Evolutionary conservation across 2,113 vertebrate species (phyloP), one percentile per base, ranked within the genome.

Genomic region (Butorides virescens): DNA sequence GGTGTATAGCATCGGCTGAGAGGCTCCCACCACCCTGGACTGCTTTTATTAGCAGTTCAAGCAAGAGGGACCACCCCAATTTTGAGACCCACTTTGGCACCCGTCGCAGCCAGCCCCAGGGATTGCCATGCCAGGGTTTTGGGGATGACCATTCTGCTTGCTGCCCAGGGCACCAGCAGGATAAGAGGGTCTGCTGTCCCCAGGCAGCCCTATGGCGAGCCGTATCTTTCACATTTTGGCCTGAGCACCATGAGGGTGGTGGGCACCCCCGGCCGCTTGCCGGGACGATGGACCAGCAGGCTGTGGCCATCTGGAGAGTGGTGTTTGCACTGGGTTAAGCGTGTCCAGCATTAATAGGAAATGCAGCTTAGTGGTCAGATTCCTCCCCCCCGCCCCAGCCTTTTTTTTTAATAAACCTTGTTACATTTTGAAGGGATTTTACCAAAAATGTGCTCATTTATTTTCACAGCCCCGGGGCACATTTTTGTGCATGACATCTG

Each of bases 401-500:
- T 21, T 7, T 18, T 49, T 61, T 93, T 91, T 93, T 93, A 97
- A 96, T 97, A 96, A 97, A 87, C 79, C 80, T 89, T 5, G 65
- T 96, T 95, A 83, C 71, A 94, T 97, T 97, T 97, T 75, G 84
- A 92, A 97, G 93, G 96, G 96, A 98, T 98, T 98, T 97, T 47
- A 95, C 66, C 39, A 98, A 95, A 97, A 97, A 97, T 96, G 95
- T 0, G 10, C 83, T 94, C 84, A 88, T 96, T 98, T 97, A 70
- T 97, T 97, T 97, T 96, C 91, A 81, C 82, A 94, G 93, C 92
- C 90, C 66, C 20, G 3, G 88, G 93, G 94, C 79, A 65, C 88
- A 89, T 97, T 95, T 95, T 97, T 86, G 68, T 88, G 47, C 66
- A 44, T 74, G 91, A 91, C 81, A 77, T 97, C 95, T 75, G 88